Evolutionary conservation across 1,140 invertebrate genomes (phyloP), one percentile per base, ranked within the genome.

Genomic region (Apocrypta bakeri): DNA sequence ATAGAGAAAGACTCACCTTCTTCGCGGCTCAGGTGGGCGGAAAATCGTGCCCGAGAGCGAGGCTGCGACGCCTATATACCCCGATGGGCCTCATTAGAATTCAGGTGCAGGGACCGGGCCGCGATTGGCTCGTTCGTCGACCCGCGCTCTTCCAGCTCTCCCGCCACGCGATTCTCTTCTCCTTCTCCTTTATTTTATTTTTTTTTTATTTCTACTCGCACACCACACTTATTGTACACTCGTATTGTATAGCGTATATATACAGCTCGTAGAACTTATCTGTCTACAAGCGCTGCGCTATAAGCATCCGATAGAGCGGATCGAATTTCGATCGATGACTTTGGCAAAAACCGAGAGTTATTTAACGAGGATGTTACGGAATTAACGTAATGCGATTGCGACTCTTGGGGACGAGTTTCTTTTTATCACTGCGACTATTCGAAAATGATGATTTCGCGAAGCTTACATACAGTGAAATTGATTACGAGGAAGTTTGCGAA

Each of bases 111-210:
- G 85, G 85, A 88, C 84, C 83, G 83, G 63, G 74, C 83, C 83
- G 87, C 85, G 88, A 91, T 92, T 92, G 90, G 91, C 82, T 89
- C 86, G 91, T 90, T 91, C 90, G 88, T 88, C 90, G 90, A 91
- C 89, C 90, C 86, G 85, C 83, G 85, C 87, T n/a, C n/a, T 33
- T 74, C 40, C 17, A 6, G 33, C 33, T 48, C 37, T 27, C 63
- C 48, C 72, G 6, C 68, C 24, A 25, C 63, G 48, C 29, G 21
- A 71, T 29, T 31, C 48, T 27, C 74, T 6, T 27, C 66, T n/a
- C 79, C 56, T 27, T 48, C 63, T 64, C 69, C 66, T 31, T 12
- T 37, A 37, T 37, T 71, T 40, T n/a, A 33, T 12, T n/a, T 21
- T 73, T 37, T 11, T 25, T 79, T 40, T 17, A 7, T 79, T 8